Evolutionary conservation across 2,888 invertebrate species (phyloP).

Genomic region (Ischnura elegans): DNA sequence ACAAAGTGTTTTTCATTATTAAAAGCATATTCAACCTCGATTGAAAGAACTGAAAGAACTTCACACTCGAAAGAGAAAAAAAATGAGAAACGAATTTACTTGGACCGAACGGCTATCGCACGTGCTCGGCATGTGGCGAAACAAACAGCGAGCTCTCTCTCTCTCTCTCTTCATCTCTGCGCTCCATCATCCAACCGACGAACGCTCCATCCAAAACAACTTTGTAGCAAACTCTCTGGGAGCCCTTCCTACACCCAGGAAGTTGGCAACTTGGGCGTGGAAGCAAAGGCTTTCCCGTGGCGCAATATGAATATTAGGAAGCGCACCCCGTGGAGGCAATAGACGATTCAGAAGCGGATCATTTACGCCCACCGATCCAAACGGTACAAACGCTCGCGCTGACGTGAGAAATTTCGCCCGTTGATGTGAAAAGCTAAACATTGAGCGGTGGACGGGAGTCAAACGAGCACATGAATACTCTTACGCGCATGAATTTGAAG

Average conservation of each 20-base stretch:
- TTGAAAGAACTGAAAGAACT: background rate
- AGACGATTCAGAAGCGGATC: background rate
- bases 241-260: background rate
- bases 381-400: background rate
- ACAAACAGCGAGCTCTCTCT: background rate
- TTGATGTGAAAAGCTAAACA: background rate
- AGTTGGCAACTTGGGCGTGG: background rate
- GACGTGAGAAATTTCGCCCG: background rate
- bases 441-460: background rate
- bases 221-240: background rate
- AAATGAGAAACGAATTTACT: background rate
- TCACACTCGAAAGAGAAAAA: background rate
- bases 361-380: background rate
- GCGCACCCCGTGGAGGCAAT: background rate
- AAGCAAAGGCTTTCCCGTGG: background rate
- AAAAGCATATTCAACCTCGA: no score
- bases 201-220: background rate
- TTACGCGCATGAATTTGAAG: background rate
- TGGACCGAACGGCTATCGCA: background rate
- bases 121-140: background rate
- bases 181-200: background rate
- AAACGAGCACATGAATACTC: background rate
- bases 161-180: no score
- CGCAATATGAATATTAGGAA: background rate
- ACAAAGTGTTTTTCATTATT: no score